Evolutionary conservation across 2,888 invertebrate genomes (phyloP), one percentile per base, ranked within the genome.

Genomic region (Perizoma flavofasciatum): DNA sequence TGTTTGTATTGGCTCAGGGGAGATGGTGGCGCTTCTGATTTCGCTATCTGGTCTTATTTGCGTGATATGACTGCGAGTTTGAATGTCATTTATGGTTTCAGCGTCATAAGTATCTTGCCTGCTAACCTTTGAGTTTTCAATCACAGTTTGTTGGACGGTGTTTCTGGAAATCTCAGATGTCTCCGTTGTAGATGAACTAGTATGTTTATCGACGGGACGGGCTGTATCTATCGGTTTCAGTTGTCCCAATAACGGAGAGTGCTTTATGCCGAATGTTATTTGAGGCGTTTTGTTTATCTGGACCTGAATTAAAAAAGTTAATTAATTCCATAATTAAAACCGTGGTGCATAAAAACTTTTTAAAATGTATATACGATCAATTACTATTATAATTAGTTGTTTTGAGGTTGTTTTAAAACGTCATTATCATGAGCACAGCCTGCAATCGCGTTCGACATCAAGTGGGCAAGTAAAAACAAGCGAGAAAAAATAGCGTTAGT

Each of bases 231-330:
- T 77, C 6, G 84, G 86, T 73, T 81, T 90, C 11, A 92, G 71
- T 68, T 93, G 92, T 10, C 94, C 94, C 69, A 94, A 92, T 75
- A 95, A 95, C 11, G 94, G 96, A n/a, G 97, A 97, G 86, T 97
- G 97, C 83, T 95, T 96, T 74, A 97, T 97, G 68, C 97, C 97
- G 77, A 97, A 97, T 65, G 96, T 96, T 74, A 92, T 92, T 68
- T 90, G 89, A 33, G 89, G 90, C 10, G 88, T 84, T 70, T 75
- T 88, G 59, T 67, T 86, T 5, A 83, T 59, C 68, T 86, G 87
- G 70, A 88, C 88, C 92, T 92, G 74, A 48, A 83, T 82, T 37
- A 11, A 53, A 39, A 63, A 53, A 11, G n/a, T 41, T 57, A 34
- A 5, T 37, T 9, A 52, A 37, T 6, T 6, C 22, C 7, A 37